These are phyloP conservation scores for Cladopsammia gracilis DNA, from an alignment of 64 coral and sea anemone species.

Conservation along the genomic window DNA sequence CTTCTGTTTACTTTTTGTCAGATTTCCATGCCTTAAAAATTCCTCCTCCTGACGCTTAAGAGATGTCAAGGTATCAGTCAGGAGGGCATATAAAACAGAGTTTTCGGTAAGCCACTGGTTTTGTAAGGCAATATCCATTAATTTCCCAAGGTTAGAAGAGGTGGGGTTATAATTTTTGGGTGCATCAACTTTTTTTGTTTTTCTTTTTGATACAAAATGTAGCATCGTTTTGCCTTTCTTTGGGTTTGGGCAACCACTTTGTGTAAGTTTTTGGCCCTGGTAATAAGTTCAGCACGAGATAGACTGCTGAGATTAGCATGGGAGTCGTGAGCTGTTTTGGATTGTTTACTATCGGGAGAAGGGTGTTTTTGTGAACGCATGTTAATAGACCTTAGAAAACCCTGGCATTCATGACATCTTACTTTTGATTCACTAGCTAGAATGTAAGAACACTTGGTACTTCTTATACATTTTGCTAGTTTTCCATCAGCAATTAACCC, in stretches of 20 bases:
- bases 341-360: neutral
- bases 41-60: slow-evolving; percentile 41
- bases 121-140: slow-evolving; percentile 48
- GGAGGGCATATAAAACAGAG: slow-evolving; percentile 19
- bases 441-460: neutral
- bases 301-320: slow-evolving; percentile 23
- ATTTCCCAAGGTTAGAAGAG: too few species aligned
- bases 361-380: neutral
- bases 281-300: too few species aligned
- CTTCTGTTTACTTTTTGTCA: slow-evolving; percentile 14
- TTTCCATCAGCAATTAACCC: neutral
- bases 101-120: slow-evolving; percentile 50
- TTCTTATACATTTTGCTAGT: neutral
- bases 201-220: slow-evolving; percentile 2
- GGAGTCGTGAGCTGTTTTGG: slow-evolving; percentile 1
- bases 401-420: neutral
- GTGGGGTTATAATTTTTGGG: slow-evolving; percentile 6
- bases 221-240: too few species aligned
- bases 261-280: too few species aligned
- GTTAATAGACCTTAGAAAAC: neutral
- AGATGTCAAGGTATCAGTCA: slow-evolving; percentile 39
- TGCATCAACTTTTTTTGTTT: neutral
- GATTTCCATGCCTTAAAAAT: slow-evolving; percentile 23
- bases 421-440: neutral
- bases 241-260: too few species aligned